These are phyloP conservation scores for Cettia cetti DNA, from an alignment of 2,113 vertebrate species.

Conservation along the genomic window DNA sequence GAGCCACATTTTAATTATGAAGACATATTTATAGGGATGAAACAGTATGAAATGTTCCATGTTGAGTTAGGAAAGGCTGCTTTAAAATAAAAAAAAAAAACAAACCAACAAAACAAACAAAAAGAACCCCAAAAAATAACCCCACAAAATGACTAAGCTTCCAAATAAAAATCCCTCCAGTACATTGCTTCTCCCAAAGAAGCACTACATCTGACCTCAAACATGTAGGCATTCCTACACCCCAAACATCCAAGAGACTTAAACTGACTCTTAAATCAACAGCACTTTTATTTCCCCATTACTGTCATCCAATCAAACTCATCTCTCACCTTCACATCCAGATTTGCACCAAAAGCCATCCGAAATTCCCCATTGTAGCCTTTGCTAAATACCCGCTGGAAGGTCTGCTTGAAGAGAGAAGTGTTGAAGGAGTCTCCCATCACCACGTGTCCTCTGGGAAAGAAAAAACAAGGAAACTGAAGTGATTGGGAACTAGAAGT, in stretches of 20 bases:
- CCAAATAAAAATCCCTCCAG: not conserved
- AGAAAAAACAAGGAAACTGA: not conserved
- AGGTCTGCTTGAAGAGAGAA: conserved; percentile 98
- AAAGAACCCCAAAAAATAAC: not conserved
- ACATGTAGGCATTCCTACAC: not conserved
- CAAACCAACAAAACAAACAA: not conserved
- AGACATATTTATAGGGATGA: not conserved
- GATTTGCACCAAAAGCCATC: conserved; percentile 92
- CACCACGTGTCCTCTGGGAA: conserved; percentile 88
- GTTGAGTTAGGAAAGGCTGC: not conserved
- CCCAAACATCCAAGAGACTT: not conserved
- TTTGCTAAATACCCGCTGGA: conserved; percentile 94
- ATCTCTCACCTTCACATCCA: conserved; percentile 90
- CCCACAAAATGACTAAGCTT: not conserved
- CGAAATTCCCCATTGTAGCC: conserved; percentile 89
- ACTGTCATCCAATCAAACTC: not conserved
- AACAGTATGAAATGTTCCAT: not conserved
- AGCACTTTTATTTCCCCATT: not conserved
- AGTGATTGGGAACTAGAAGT: not conserved
- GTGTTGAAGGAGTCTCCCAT: conserved; percentile 99
- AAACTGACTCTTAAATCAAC: not conserved
- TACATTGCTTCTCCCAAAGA: not conserved
- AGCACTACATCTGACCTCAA: not conserved
- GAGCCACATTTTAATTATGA: not conserved
- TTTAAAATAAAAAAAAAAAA: not conserved